These are phyloP conservation scores for Andrena trimmerana DNA, from an alignment of 2,888 invertebrate species.

Conservation along the genomic window DNA sequence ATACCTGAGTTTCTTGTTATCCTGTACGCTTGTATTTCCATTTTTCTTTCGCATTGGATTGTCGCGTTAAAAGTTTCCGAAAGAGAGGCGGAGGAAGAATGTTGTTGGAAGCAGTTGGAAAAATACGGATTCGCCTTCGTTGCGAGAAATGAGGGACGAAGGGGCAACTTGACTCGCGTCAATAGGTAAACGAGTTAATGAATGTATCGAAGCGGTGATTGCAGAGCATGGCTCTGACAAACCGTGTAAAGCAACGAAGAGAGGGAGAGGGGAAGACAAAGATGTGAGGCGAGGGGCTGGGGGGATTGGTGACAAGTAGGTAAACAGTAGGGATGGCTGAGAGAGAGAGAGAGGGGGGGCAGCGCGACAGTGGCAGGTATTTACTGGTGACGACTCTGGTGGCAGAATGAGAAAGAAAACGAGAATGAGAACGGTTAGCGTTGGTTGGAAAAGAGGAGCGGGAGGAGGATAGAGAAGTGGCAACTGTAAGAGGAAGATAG, in stretches of 20 bases:
- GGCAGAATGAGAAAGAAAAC: neutral
- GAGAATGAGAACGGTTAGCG: constrained; percentile 4
- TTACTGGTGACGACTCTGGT: neutral
- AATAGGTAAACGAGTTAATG: neutral
- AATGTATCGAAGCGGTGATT: neutral
- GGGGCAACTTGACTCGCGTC: neutral
- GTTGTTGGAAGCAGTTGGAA: neutral
- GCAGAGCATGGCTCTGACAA: too few species aligned
- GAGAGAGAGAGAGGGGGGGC: neutral
- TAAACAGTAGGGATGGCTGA: neutral
- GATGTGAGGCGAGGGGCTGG: neutral
- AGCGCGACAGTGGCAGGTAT: neutral
- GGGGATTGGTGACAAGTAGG: neutral
- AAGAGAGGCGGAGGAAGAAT: too few species aligned
- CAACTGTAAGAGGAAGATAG: neutral
- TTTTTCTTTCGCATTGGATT: too few species aligned
- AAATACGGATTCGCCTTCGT: neutral
- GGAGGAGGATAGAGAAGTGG: neutral
- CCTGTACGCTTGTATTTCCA: too few species aligned
- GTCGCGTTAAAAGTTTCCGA: too few species aligned
- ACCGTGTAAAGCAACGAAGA: too few species aligned
- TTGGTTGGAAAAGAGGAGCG: too few species aligned
- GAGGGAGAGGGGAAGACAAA: neutral
- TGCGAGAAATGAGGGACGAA: neutral
- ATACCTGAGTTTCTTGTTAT: too few species aligned